Conservation (phyloP, 2,113 vertebrate species). For the Saccopteryx leptura region DNA sequence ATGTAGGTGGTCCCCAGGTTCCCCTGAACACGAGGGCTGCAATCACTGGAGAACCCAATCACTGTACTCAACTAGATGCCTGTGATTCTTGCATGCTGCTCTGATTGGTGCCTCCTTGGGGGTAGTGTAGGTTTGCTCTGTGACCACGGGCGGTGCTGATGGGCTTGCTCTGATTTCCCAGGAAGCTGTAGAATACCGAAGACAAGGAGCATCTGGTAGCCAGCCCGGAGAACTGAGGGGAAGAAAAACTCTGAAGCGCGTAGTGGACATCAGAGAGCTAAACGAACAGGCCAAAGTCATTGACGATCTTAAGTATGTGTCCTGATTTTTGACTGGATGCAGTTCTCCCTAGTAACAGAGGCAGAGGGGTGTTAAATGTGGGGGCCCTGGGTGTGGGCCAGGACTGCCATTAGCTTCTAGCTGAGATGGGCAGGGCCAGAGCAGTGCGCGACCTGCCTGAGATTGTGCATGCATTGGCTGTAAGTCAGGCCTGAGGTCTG, state of each 20-base stretch:
- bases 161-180: conserved; percentile 80
- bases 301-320: conserved; percentile 97
- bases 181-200: conserved; percentile 94
- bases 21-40: conserved; percentile 83
- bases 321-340: not conserved
- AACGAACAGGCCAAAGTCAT: conserved; percentile 99
- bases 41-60: conserved; percentile 87
- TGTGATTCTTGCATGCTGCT: conserved; percentile 89
- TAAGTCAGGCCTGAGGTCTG: not conserved
- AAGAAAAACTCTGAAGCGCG: conserved; percentile 95
- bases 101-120: conserved; percentile 82
- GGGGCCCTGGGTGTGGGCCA: not conserved
- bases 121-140: conserved; percentile 39
- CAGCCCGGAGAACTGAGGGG: conserved; percentile 93
- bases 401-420: not conserved
- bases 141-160: conserved; percentile 58
- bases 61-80: conserved; percentile 57
- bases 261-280: conserved; percentile 98
- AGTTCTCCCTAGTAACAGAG: not conserved
- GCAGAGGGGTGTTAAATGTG: not conserved
- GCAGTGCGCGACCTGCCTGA: not conserved
- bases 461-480: not conserved
- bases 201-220: conserved; percentile 89
- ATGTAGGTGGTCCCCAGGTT: conserved; percentile 93
- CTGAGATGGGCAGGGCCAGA: not conserved